A percentile compares a stretch with the other conserved stretches of the same genome.
phyloP scores from a whole-genome alignment of 1,140 invertebrate species.

The Ctenoplectra terminalis region DNA sequence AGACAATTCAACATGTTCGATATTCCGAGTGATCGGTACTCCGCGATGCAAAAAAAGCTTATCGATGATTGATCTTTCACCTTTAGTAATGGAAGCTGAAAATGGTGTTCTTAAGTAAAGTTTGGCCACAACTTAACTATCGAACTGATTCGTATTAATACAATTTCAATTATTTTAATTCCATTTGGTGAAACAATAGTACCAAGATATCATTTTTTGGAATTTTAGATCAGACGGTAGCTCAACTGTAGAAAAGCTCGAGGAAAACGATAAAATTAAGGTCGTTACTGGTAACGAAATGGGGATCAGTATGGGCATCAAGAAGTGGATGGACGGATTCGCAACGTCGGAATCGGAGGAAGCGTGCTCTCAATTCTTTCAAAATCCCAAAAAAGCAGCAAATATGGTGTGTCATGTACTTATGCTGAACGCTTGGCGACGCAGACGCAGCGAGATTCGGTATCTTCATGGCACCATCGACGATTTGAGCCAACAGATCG shows the following conservation, averaged over 20 bases:
- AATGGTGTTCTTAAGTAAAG: slow-evolving; percentile 64
- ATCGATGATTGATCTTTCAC: slow-evolving; percentile 76
- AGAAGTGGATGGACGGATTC: slow-evolving; percentile 60
- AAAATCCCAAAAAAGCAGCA: slow-evolving; percentile 74
- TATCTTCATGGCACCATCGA: slow-evolving; percentile 80
- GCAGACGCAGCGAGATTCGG: slow-evolving; percentile 81
- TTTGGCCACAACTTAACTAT: not conserved
- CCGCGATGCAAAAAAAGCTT: slow-evolving; percentile 72
- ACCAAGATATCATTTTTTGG: too few species aligned
- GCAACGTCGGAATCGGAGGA: slow-evolving; percentile 45
- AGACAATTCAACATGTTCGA: slow-evolving; percentile 45
- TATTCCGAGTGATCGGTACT: slow-evolving; percentile 34
- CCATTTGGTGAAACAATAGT: too few species aligned
- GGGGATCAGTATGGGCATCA: slow-evolving; percentile 24
- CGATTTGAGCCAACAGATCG: slow-evolving; percentile 79
- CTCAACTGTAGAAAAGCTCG: slow-evolving; percentile 42
- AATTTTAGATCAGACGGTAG: slow-evolving; percentile 65
- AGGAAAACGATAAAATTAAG: slow-evolving; percentile 47
- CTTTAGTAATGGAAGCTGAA: slow-evolving; percentile 51
- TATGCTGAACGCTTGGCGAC: slow-evolving; percentile 84
- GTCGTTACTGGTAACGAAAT: slow-evolving; percentile 27
- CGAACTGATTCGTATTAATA: too few species aligned
- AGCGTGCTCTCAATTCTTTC: slow-evolving; percentile 21
- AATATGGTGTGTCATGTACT: slow-evolving; percentile 82
- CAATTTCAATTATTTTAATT: too few species aligned